phyloP scores from a whole-genome alignment of 2,797 vertebrate species.

The Pristis pectinata region DNA sequence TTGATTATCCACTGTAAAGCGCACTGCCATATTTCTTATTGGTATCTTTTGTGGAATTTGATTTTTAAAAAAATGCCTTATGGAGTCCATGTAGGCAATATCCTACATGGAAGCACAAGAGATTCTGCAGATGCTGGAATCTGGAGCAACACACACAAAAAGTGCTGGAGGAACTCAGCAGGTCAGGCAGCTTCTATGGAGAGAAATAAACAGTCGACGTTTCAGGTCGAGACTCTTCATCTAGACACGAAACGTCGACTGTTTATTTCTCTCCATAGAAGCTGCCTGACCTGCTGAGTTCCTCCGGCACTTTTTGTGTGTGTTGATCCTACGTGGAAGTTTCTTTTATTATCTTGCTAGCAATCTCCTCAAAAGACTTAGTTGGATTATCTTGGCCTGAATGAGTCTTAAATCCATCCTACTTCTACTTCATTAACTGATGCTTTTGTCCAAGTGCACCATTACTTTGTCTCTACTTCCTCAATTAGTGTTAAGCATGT shows the following conservation, averaged over 20 bases:
- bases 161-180: too few species aligned
- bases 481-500: neutral
- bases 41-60: neutral
- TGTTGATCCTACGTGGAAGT: neutral
- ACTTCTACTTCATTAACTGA: neutral
- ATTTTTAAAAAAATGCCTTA: neutral
- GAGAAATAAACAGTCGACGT: too few species aligned
- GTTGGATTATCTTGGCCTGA: neutral
- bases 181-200: too few species aligned
- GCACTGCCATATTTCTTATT: neutral
- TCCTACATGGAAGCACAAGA: too few species aligned
- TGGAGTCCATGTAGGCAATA: neutral
- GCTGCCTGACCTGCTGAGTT: too few species aligned
- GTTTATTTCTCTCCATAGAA: too few species aligned
- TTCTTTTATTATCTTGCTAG: neutral
- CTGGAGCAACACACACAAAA: too few species aligned
- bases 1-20: neutral
- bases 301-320: too few species aligned
- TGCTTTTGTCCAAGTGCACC: neutral
- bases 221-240: too few species aligned
- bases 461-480: neutral
- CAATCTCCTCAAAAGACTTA: neutral
- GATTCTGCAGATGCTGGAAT: too few species aligned
- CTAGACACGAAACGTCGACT: too few species aligned
- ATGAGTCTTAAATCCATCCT: neutral